Evolutionary conservation across 2,113 vertebrate genomes (phyloP).

Genomic region (Xenopus borealis): DNA sequence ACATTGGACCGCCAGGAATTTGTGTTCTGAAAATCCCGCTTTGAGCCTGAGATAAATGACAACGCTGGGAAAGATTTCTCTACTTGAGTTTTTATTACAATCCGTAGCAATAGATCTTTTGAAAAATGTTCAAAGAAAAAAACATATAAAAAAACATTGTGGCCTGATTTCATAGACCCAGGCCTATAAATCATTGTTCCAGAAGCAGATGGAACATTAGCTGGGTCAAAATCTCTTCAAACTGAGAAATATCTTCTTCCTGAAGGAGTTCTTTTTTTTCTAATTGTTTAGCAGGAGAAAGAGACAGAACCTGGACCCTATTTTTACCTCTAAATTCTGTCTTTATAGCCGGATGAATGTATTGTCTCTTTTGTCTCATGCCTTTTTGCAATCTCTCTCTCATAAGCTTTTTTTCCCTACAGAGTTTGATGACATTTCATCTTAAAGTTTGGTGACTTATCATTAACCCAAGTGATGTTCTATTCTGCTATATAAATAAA

Average conservation of each 20-base stretch:
- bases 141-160: conserved; percentile 37
- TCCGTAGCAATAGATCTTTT: conserved; percentile 44
- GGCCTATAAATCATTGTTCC: conserved; percentile 40
- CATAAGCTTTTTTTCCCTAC: background rate
- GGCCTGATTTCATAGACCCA: conserved; percentile 42
- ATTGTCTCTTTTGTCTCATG: background rate
- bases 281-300: conserved; percentile 4
- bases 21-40: conserved; percentile 34
- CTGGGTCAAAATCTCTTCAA: conserved; percentile 24
- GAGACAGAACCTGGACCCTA: background rate
- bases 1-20: conserved; percentile 13
- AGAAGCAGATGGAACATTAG: conserved; percentile 43
- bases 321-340: background rate
- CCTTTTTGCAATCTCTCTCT: background rate
- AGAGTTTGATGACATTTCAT: background rate
- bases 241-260: conserved; percentile 35
- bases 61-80: conserved; percentile 31
- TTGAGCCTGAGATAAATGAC: conserved; percentile 32
- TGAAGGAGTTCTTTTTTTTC: conserved; percentile 5
- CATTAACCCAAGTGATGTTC: background rate
- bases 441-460: background rate
- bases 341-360: background rate
- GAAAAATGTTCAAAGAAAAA: conserved; percentile 38
- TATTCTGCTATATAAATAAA: background rate
- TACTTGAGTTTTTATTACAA: conserved; percentile 38